A percentile compares a stretch with the other conserved stretches of the same genome.
Evolutionary conservation across 2,797 vertebrate species (phyloP).

Genomic region (Merluccius polli): DNA sequence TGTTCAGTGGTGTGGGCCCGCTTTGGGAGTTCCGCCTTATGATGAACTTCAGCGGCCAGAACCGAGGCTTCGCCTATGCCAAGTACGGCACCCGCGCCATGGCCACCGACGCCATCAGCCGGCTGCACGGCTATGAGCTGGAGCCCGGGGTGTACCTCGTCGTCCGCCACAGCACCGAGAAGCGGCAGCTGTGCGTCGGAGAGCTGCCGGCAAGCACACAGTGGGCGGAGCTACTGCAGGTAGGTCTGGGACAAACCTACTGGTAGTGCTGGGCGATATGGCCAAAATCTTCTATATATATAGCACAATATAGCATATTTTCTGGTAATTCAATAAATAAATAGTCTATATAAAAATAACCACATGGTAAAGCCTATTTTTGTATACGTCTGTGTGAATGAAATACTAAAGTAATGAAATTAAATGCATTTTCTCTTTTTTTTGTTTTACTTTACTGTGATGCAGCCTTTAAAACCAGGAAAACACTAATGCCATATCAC

Average conservation of each 20-base stretch:
- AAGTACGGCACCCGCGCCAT: slow-evolving; percentile 66
- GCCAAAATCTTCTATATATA: too few species aligned
- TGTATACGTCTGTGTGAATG: too few species aligned
- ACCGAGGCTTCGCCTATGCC: slow-evolving; percentile 92
- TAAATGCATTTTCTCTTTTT: too few species aligned
- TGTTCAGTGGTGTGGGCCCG: slow-evolving; percentile 79
- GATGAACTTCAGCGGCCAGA: slow-evolving; percentile 97
- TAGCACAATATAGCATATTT: too few species aligned
- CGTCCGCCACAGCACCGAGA: slow-evolving; percentile 81
- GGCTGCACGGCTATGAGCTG: slow-evolving; percentile 74
- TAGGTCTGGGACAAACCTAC: slow-evolving; percentile 14
- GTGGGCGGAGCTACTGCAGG: slow-evolving; percentile 60
- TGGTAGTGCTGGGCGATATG: too few species aligned
- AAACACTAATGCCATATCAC: too few species aligned
- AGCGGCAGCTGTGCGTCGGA: slow-evolving; percentile 74
- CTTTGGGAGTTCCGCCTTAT: slow-evolving; percentile 95
- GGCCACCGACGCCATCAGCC: slow-evolving; percentile 66
- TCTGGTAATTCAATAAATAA: too few species aligned
- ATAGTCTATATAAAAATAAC: too few species aligned
- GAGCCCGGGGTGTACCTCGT: slow-evolving; percentile 65
- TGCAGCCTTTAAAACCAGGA: too few species aligned
- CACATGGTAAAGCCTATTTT: too few species aligned
- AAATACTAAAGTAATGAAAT: too few species aligned
- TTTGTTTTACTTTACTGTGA: too few species aligned
- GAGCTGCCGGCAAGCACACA: slow-evolving; percentile 57